Conservation (phyloP, 2,888 invertebrate species). For the Hoplodrina blanda region DNA sequence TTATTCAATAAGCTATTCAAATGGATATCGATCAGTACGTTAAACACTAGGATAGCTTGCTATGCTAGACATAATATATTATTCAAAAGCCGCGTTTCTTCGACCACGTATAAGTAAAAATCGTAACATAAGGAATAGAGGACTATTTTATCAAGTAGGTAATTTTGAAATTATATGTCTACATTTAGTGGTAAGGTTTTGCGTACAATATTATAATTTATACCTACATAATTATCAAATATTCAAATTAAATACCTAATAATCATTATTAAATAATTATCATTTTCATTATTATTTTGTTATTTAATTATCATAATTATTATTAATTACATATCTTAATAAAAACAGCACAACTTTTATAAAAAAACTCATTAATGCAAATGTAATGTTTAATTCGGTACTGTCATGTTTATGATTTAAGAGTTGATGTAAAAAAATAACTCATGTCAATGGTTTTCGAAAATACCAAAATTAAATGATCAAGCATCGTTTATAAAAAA, state of each 20-base stretch:
- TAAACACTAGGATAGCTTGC: constrained; percentile 6
- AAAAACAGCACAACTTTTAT: not conserved
- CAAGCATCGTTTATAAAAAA: not conserved
- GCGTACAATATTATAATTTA: constrained; percentile 7
- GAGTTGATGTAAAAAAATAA: not conserved
- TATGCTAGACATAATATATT: constrained; percentile 10
- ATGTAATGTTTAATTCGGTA: constrained; percentile 6
- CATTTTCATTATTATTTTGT: no score
- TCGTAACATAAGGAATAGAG: not conserved
- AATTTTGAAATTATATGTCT: constrained; percentile 2
- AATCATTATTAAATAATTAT: no score
- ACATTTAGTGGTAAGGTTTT: constrained; percentile 7
- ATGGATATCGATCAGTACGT: constrained; percentile 34
- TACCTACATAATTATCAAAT: no score
- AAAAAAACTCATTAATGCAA: no score
- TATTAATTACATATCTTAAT: no score
- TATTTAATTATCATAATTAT: no score
- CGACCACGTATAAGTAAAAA: constrained; percentile 19
- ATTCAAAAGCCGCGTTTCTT: constrained; percentile 23
- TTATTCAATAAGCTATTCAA: constrained; percentile 42
- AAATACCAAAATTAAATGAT: not conserved
- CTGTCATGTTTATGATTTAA: not conserved
- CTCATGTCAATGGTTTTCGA: not conserved
- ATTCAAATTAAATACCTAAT: no score
- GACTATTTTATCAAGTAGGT: not conserved